These are phyloP conservation scores for Lasius fuliginosus DNA, from an alignment of 2,888 invertebrate genomes.

Conservation along the genomic window DNA sequence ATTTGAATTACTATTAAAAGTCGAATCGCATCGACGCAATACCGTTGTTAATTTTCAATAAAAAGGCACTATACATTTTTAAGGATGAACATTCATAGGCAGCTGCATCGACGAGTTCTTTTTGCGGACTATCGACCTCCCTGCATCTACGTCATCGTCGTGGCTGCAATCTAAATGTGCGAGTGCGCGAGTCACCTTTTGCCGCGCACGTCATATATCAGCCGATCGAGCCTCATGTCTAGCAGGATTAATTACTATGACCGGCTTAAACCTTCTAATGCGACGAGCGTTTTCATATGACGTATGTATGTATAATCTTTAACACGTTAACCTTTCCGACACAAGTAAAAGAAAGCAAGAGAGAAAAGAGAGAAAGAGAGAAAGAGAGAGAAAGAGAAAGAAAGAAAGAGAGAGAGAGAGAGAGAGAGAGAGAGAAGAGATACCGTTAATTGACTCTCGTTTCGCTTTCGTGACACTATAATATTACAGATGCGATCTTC, in stretches of 20 bases:
- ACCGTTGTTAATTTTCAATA: not conserved
- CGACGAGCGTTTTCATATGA: constrained; percentile 33
- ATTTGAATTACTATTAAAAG: not conserved
- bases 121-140: constrained; percentile 20
- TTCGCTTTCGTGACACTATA: constrained; percentile 47
- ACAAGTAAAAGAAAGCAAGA: constrained; percentile 5
- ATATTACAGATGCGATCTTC: constrained; percentile 31
- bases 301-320: constrained; percentile 32
- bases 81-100: not conserved
- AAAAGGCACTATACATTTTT: not conserved
- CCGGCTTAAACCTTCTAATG: not conserved
- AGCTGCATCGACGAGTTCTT: not conserved
- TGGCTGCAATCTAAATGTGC: constrained; percentile 33
- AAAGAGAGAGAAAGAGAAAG: no score
- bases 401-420: no score
- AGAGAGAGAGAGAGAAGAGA: no score
- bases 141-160: constrained; percentile 23
- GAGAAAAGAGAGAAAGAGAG: not conserved
- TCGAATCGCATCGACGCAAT: not conserved
- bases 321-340: constrained; percentile 52
- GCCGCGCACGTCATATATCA: constrained; percentile 21
- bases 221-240: constrained; percentile 2
- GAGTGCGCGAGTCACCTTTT: constrained; percentile 36
- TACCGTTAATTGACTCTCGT: constrained; percentile 10
- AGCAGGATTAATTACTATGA: constrained; percentile 31